Base-by-base conservation (phyloP, 2,888 invertebrate genomes). In the Elegia similella region DNA sequence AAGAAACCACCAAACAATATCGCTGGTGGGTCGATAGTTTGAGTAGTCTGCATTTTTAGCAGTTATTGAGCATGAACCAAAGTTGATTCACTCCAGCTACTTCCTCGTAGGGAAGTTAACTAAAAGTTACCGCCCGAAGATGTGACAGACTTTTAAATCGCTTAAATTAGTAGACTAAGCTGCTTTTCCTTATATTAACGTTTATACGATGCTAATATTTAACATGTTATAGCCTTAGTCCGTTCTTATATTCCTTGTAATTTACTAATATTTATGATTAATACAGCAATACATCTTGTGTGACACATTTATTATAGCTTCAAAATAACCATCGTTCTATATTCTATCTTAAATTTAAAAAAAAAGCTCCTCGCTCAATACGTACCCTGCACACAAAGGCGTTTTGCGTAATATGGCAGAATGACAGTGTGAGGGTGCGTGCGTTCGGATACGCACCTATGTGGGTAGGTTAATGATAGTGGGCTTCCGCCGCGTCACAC, bases 401-500 rank as follows among this genome's bases (percentile, higher is more conserved):
- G 65, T 69, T 79, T 73, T 67, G 74, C 78, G 78, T 74, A 72
- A 73, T 72, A 67, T 38, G 34, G 66, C 60, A 58, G 23, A 34
- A 54, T 63, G 55, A 59, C 58, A 59, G 55, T 60, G 75, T 72
- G 75, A 70, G 78, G 70, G 77, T 78, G 78, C 76, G 75, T 79
- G 75, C 69, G 73, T 73, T 65, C 62, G 56, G 58, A 62, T 68
- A 80, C 78, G 78, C 80, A 80, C 78, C 74, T 72, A 66, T 70
- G 81, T 89, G 90, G 90, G 90, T 86, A 83, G 82, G 86, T 80
- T 91, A 91, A 91, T 91, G 91, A 90, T 87, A 85, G 90, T 76
- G 82, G 74, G 90, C 83, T 90, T 91, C 91, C 91, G 91, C 73
- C 81, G 80, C 91, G 92, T 92, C 92, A 92, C 92, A 92, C 92